Evolutionary conservation across 2,888 invertebrate genomes (phyloP).

Genomic region (Horisme vitalbata): DNA sequence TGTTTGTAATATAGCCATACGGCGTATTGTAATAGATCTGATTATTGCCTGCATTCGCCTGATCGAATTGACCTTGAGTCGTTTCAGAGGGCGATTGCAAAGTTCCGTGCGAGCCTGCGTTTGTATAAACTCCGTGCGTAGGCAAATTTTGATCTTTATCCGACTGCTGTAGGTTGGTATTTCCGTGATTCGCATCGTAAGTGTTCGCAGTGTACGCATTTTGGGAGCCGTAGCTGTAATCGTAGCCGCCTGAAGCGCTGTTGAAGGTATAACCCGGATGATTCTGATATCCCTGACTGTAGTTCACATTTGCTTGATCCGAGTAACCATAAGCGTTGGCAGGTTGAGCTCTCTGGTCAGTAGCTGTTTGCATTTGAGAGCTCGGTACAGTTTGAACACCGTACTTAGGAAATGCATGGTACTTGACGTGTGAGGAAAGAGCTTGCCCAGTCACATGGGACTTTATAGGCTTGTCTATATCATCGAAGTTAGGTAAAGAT

Average conservation of each 20-base stretch:
- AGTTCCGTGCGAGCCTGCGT: conserved; percentile 69
- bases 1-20: conserved; percentile 71
- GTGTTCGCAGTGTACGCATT: conserved; percentile 56
- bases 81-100: conserved; percentile 74
- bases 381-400: conserved; percentile 26
- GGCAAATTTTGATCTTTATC: conserved; percentile 55
- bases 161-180: conserved; percentile 45
- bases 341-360: conserved; percentile 46
- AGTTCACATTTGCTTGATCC: conserved; percentile 47
- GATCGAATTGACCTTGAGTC: conserved; percentile 45
- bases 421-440: conserved; percentile 42
- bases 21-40: conserved; percentile 73
- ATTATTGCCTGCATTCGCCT: conserved; percentile 36
- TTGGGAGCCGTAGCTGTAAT: conserved; percentile 85
- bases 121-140: conserved; percentile 69
- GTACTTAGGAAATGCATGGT: conserved; percentile 41
- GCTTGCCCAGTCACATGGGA: conserved; percentile 74
- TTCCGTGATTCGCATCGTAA: conserved; percentile 43
- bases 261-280: conserved; percentile 86
- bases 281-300: conserved; percentile 66
- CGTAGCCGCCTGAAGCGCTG: conserved; percentile 78
- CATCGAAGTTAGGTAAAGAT: conserved; percentile 56
- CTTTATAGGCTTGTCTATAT: conserved; percentile 69
- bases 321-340: conserved; percentile 41
- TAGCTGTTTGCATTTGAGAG: conserved; percentile 24